Evolutionary conservation across 2,113 vertebrate species (phyloP).

Genomic region (Callaeas wilsoni): DNA sequence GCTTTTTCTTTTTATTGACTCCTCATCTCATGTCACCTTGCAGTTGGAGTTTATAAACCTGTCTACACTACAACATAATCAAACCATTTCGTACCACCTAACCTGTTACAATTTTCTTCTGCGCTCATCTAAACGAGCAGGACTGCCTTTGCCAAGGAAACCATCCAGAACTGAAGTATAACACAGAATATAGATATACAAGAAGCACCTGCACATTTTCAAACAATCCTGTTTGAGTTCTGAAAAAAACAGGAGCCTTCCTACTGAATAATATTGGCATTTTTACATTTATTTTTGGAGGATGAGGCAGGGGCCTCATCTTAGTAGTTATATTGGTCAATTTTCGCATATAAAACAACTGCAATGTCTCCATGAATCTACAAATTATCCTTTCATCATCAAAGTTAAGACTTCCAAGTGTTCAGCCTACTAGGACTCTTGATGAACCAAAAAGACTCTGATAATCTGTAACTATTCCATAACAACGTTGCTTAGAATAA

Average conservation of each 20-base stretch:
- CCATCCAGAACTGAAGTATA: background rate
- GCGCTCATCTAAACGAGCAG: background rate
- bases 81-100: background rate
- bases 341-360: background rate
- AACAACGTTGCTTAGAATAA: background rate
- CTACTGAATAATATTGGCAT: background rate
- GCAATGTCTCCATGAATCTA: background rate
- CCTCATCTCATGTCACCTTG: background rate
- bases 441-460: background rate
- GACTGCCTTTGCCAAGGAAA: background rate
- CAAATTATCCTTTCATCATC: background rate
- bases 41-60: background rate
- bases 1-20: background rate
- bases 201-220: background rate
- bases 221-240: background rate
- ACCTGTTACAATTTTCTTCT: background rate
- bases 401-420: background rate
- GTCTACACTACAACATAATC: background rate
- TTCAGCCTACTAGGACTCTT: background rate
- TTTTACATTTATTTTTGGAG: background rate
- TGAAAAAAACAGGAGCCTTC: background rate
- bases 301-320: background rate
- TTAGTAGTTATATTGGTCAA: background rate
- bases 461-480: background rate
- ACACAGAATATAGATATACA: background rate